Conservation (phyloP, 1,140 invertebrate species). For the Drosophila repletoides region DNA sequence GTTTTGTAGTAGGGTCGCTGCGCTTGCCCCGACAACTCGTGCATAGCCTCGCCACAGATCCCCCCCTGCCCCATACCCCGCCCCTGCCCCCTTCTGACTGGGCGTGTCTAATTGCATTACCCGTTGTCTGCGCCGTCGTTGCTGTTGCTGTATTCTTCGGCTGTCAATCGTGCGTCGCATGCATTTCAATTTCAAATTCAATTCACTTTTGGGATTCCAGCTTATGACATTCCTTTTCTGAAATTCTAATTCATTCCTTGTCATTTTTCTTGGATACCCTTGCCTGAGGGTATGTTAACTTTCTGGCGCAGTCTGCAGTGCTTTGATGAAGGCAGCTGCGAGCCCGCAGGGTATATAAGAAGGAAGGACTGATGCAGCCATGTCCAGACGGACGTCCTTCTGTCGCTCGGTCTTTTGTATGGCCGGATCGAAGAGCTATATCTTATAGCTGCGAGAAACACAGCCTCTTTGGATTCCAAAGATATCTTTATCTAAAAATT, state of each 20-base stretch:
- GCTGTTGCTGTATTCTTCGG: not conserved
- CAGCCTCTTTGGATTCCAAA: too few species aligned
- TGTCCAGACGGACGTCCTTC: too few species aligned
- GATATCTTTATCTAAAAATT: too few species aligned
- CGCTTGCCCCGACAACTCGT: not conserved
- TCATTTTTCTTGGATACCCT: conserved; percentile 20
- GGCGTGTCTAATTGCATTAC: conserved; percentile 63
- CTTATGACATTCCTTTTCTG: conserved; percentile 31
- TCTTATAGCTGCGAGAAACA: too few species aligned
- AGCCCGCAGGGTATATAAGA: too few species aligned
- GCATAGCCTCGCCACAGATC: not conserved
- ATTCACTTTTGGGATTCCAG: conserved; percentile 8
- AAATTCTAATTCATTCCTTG: conserved; percentile 57
- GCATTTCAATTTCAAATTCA: conserved; percentile 28
- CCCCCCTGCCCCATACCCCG: not conserved
- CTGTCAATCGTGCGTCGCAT: conserved; percentile 45
- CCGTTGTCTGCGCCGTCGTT: conserved; percentile 8
- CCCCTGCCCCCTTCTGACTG: not conserved
- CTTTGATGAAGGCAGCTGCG: too few species aligned
- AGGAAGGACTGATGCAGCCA: too few species aligned
- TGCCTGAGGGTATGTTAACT: too few species aligned
- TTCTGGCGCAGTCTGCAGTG: too few species aligned
- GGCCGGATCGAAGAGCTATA: too few species aligned
- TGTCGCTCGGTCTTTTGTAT: too few species aligned
- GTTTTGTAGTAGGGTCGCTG: not conserved